Conservation (phyloP, 23 tunicate genomes). For the Diplosoma virens region DNA sequence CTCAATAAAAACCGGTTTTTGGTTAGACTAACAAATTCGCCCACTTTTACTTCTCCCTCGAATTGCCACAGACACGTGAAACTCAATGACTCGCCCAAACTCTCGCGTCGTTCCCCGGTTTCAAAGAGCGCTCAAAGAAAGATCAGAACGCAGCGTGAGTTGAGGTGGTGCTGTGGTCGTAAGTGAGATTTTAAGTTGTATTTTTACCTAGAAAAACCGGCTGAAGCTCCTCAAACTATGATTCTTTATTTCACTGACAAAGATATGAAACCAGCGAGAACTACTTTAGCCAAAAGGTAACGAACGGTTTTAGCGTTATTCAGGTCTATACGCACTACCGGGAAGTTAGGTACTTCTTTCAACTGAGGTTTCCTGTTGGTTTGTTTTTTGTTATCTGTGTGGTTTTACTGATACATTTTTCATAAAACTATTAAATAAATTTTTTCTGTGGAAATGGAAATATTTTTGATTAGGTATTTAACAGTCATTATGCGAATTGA, state of each 20-base stretch:
- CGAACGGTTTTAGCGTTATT: too few relatives aligned
- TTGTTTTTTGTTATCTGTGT: too few relatives aligned
- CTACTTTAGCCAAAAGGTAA: constrained; percentile 55
- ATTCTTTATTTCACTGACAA: constrained; percentile 64
- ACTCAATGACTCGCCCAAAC: constrained; percentile 11
- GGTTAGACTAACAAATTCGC: background rate
- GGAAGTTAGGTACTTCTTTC: too few relatives aligned
- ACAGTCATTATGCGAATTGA: too few relatives aligned
- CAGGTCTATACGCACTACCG: too few relatives aligned
- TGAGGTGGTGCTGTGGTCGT: too few relatives aligned
- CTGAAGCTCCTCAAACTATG: constrained; percentile 32
- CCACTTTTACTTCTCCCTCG: background rate
- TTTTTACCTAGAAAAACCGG: constrained; percentile 4
- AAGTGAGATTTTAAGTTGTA: background rate
- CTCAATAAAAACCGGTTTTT: background rate
- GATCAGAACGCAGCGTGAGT: constrained; percentile 3
- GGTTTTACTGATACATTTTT: too few relatives aligned
- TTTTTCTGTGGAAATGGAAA: too few relatives aligned
- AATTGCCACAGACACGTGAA: background rate
- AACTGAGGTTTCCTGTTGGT: too few relatives aligned
- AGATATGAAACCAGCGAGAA: constrained; percentile 69
- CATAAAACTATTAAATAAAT: too few relatives aligned
- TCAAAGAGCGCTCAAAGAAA: constrained; percentile 25
- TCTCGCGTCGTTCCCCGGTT: constrained; percentile 43
- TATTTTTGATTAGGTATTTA: too few relatives aligned